Evolutionary conservation across 2,888 invertebrate genomes (phyloP), one percentile per base, ranked within the genome.

Genomic region (Campaea margaritaria): DNA sequence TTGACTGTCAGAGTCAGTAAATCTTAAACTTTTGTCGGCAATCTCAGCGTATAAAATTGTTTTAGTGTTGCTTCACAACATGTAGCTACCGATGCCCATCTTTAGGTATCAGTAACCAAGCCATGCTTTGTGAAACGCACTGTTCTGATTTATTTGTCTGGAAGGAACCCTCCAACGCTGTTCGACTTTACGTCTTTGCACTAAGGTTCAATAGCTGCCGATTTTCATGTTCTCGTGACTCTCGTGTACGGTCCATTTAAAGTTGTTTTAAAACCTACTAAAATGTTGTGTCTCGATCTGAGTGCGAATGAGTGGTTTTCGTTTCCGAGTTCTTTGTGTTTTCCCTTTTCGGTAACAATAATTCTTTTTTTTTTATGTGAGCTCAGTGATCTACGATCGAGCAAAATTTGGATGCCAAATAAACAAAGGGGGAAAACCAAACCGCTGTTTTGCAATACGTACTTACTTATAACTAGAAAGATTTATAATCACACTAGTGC

Each of bases 101-200:
- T 76, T 69, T 78, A 78, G 64, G 68, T 77, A 79, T 79, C 73
- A 72, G 61, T 65, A 69, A 72, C 71, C 67, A 65, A 73, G 64
- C 70, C 75, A 79, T 83, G 85, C 87, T 87, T 86, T 85, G 82
- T 80, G 78, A 82, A 86, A 83, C 82, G 78, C 80, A 79, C 75
- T 71, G 64, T 70, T 64, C 74, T 84, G 85, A 91, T 91, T 90
- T 89, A 91, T 90, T 67, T 63, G 90, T 90, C 89, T 88, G 73
- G 67, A 56, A 56, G 31, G 45, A 47, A 15, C 12, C 0, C 13
- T 39, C 16, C 38, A 14, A 7, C 39, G 9, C 43, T 52, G 57
- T 58, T 65, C 36, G 16, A 62, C 67, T 42, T 27, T 67, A 58
- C 51, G 7, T n/a, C 36, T 13, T 58, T 9, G 43, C 1, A 10